A percentile compares a stretch with the other conserved stretches of the same genome.
phyloP scores from a whole-genome alignment of 1,140 invertebrate genomes.

The Drosophila tsacasi region DNA sequence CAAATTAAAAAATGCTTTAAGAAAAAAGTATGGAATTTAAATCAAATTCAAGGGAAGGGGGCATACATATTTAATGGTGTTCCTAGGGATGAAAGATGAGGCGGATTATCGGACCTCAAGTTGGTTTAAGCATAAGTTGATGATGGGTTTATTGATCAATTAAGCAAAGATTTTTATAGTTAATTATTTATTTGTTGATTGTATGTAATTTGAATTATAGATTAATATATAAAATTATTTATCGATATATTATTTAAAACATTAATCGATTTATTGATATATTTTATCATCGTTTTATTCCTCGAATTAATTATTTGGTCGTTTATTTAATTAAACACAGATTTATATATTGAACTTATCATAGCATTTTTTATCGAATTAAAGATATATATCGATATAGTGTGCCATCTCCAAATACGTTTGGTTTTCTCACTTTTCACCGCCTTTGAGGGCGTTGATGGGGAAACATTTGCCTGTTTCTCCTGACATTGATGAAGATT shows the following conservation, averaged over 20 bases:
- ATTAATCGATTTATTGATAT: too few relatives aligned
- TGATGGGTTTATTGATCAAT: background rate
- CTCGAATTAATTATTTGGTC: too few relatives aligned
- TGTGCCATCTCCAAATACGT: conserved; percentile 1
- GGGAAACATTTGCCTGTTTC: background rate
- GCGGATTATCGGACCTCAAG: background rate
- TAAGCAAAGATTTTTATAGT: too few relatives aligned
- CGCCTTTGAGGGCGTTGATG: conserved; percentile 18
- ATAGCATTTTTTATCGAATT: too few relatives aligned
- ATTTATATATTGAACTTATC: too few relatives aligned
- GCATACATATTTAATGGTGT: conserved; percentile 16
- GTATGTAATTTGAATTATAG: too few relatives aligned
- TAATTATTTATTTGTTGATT: too few relatives aligned
- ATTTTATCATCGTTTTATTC: too few relatives aligned
- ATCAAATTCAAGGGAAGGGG: conserved; percentile 41
- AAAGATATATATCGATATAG: background rate
- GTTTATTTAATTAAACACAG: too few relatives aligned
- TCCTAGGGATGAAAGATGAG: background rate
- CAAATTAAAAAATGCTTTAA: conserved; percentile 73
- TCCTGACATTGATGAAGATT: conserved; percentile 43
- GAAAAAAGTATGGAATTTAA: conserved; percentile 58
- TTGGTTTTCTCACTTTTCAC: conserved; percentile 6
- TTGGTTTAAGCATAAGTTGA: background rate
- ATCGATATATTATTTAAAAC: too few relatives aligned
- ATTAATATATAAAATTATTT: too few relatives aligned